Conservation (phyloP, 2,888 invertebrate species). For the Pandemis corylana region DNA sequence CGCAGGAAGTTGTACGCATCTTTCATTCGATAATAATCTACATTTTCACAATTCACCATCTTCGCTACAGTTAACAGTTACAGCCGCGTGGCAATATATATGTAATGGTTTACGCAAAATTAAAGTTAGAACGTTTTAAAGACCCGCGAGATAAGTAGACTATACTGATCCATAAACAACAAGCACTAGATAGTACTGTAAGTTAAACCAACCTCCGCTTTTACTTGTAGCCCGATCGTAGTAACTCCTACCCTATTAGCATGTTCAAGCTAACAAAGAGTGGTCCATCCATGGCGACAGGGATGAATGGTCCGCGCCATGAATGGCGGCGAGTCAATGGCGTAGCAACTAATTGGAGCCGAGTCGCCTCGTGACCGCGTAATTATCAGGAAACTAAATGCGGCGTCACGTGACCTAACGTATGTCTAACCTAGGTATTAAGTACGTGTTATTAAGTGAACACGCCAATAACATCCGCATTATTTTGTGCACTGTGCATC, state of each 20-base stretch:
- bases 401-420: constrained; percentile 35
- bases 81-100: too few species aligned
- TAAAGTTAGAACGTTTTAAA: too few species aligned
- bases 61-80: too few species aligned
- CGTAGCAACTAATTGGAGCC: constrained; percentile 44
- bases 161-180: too few species aligned
- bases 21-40: too few species aligned
- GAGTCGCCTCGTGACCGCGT: constrained; percentile 45
- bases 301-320: constrained; percentile 63
- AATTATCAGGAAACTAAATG: constrained; percentile 45
- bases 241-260: constrained; percentile 39
- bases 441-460: constrained; percentile 15
- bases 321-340: constrained; percentile 46
- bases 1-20: too few species aligned
- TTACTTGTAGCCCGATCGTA: neutral
- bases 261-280: constrained; percentile 34
- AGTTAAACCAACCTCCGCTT: neutral
- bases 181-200: too few species aligned
- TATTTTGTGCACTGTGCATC: constrained; percentile 3
- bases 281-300: constrained; percentile 48
- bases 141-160: too few species aligned
- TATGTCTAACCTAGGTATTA: constrained; percentile 28
- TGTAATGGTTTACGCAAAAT: too few species aligned
- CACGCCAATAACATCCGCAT: constrained; percentile 33
- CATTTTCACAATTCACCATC: too few species aligned